phyloP scores from a whole-genome alignment of 2,113 vertebrate species.

The Zosterops lateralis region DNA sequence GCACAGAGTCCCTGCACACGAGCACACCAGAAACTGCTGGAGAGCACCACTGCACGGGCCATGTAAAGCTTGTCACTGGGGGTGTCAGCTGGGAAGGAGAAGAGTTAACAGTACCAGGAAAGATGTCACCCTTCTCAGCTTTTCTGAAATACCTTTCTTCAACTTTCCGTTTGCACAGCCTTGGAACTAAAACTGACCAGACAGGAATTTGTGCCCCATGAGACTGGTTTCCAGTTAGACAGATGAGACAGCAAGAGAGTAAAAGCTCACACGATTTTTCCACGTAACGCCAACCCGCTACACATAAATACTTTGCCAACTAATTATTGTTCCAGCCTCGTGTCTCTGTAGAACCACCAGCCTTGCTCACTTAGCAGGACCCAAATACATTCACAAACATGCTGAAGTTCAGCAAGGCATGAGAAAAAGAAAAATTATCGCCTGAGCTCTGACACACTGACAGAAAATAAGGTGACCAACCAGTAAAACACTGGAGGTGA shows the following conservation, averaged over 20 bases:
- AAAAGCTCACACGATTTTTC: slow-evolving; percentile 32
- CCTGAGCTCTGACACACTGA: background rate
- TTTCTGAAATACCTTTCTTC: slow-evolving; percentile 13
- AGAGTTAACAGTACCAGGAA: background rate
- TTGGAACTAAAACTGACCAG: slow-evolving; percentile 50
- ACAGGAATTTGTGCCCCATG: slow-evolving; percentile 31
- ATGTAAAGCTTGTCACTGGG: background rate
- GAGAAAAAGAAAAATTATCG: background rate
- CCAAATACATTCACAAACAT: background rate
- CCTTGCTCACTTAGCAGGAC: background rate
- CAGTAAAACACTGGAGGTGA: background rate
- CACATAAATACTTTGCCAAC: background rate
- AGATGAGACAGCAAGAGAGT: background rate
- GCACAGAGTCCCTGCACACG: background rate
- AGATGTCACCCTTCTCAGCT: background rate
- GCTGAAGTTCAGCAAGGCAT: background rate
- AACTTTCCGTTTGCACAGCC: background rate
- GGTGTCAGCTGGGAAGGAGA: background rate
- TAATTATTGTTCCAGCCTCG: background rate
- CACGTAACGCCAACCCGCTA: background rate
- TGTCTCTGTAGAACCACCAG: background rate
- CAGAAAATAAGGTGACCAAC: background rate
- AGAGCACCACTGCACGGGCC: fast-evolving
- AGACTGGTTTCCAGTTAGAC: slow-evolving; percentile 28
- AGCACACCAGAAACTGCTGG: background rate